Evolutionary conservation across 2,113 vertebrate species (phyloP), one percentile per base, ranked within the genome.

Genomic region (Crypturellus undulatus): DNA sequence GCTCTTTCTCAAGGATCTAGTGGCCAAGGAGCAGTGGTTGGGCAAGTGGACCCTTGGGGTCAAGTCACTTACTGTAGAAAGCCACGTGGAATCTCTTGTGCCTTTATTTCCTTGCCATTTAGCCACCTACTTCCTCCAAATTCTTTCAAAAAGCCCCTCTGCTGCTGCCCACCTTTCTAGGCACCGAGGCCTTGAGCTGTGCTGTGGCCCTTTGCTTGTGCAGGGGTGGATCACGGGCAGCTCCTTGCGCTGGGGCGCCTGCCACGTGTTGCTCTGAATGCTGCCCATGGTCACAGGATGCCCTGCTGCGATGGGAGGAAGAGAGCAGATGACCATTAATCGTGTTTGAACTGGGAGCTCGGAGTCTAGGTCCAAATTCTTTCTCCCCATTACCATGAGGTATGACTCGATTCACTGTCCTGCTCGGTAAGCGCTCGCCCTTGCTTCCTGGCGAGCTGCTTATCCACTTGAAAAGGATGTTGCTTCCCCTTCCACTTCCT

Each of bases 401-500:
- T 36, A 92, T 83, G 65, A 24, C 60, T 86, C 83, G 89, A 59
- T 89, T 81, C 65, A 89, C 90, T 93, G 72, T 94, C 92, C 86
- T 65, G 85, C 85, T 62, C 75, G 38, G 58, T 38, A 12, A 32
- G 72, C 92, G 86, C 85, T 77, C 92, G 80, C 65, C 79, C 83
- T 94, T 0, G 45, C 77, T 96, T 96, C 95, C 96, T 92, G 95
- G 85, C 15, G 51, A 62, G 85, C 72, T 16, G 79, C 71, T 90
- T 94, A 80, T 90, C 92, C 93, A 0, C 0, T 77, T 72, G 79
- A 0, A 2, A 47, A 94, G 77, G 20, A 52, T 12, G 16, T 89
- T 92, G 80, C 95, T 96, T 96, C 96, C 92, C 52, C 56, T 96
- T 96, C 92, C 88, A 75, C 94, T 94, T 96, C 96, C 94, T 62